Base-by-base conservation (phyloP, 2,797 vertebrate genomes). In the Poeciliopsis presidionis region DNA sequence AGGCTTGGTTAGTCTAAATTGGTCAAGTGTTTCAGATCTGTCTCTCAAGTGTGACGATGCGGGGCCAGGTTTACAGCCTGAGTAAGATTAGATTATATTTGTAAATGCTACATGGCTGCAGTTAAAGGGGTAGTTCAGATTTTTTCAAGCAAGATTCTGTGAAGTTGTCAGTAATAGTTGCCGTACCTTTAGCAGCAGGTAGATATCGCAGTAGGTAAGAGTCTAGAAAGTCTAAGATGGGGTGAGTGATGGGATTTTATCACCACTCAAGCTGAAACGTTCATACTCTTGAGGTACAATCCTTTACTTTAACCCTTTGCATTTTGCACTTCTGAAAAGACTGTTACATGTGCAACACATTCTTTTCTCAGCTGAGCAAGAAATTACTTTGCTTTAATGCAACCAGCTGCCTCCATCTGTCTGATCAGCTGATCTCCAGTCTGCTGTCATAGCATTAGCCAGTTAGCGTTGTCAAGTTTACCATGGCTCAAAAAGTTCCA, bases 1-100 rank as follows among this genome's bases (percentile, higher is more conserved):
- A 88, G 71, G 72, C 81, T 89, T 93, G 85, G 91, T 93, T 92
- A 81, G 78, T 84, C 85, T 81, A 84, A 90, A 88, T 87, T 87
- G 84, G 84, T 88, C 74, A 90, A 79, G 87, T 87, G 86, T 89
- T 93, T 90, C 75, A 81, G 86, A 76, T 85, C 78, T 61, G 70
- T 30, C 30, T 76, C 80, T 45, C 77, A 75, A 46, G 49, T 72
- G 79, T 84, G 74, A 59, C 73, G 80, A 85, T 87, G 81, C n/a
- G 61, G 81, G 79, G 75, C 80, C 75, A 78, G 79, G 67, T 65
- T 78, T 43, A 69, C 75, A 86, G 83, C 8, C n/a, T 72, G 0
- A 1, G 13, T 46, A 30, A 72, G n/a, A 28, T 33, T 33, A 49
- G 14, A 30, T 72, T 22, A 72, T 82, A 1, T 82, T 74, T 75